Conservation (phyloP, 2,888 invertebrate species). For the Plebejus argus region DNA sequence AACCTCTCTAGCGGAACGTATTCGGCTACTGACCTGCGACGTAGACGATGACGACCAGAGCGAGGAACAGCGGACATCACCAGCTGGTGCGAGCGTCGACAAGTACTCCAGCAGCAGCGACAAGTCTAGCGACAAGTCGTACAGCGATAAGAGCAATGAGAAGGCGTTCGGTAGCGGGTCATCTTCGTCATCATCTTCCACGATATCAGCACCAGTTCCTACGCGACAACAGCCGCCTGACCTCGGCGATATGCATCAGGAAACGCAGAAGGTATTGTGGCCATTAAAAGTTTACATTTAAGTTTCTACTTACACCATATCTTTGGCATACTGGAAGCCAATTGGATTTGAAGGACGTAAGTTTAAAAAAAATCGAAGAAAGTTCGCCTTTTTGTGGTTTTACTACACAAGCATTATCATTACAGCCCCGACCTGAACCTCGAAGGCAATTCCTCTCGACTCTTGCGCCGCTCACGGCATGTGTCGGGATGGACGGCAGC, state of each 20-base stretch:
- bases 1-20: conserved; percentile 91
- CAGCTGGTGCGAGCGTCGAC: conserved; percentile 83
- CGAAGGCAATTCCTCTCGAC: conserved; percentile 90
- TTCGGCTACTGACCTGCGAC: conserved; percentile 92
- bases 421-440: conserved; percentile 80
- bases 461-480: conserved; percentile 88
- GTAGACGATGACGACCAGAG: conserved; percentile 84
- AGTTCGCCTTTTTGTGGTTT: too few species aligned
- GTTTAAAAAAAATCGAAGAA: too few species aligned
- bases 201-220: conserved; percentile 57
- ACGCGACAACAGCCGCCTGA: conserved; percentile 67
- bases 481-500: conserved; percentile 78
- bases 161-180: conserved; percentile 80
- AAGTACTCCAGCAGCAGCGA: conserved; percentile 82
- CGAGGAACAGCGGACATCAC: conserved; percentile 80
- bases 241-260: conserved; percentile 68
- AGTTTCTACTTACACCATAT: too few species aligned
- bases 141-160: conserved; percentile 78
- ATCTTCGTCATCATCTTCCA: conserved; percentile 71
- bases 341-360: too few species aligned
- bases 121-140: conserved; percentile 64
- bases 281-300: too few species aligned
- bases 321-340: too few species aligned
- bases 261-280: conserved; percentile 60
- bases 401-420: background rate